phyloP scores from a whole-genome alignment of 2,113 vertebrate genomes.

The Anseranas semipalmata region DNA sequence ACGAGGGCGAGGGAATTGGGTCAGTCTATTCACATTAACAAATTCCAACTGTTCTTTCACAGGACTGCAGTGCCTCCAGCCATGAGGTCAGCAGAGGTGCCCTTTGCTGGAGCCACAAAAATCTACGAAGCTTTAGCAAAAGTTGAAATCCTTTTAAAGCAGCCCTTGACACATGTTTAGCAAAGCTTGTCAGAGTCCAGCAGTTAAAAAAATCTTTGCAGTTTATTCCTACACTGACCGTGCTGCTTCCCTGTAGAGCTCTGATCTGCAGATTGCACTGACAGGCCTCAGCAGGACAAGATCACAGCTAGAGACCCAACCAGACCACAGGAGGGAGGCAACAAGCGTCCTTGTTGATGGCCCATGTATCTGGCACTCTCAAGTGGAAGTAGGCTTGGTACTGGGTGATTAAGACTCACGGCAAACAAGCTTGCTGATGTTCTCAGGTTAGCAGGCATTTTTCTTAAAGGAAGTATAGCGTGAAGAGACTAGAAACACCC shows the following conservation, averaged over 20 bases:
- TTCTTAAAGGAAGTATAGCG: background rate
- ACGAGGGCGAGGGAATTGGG: conserved; percentile 24
- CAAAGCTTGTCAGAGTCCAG: background rate
- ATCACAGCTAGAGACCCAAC: background rate
- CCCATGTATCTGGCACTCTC: background rate
- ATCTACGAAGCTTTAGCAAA: background rate
- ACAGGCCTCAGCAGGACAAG: background rate
- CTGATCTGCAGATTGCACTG: background rate
- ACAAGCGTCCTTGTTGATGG: accelerated
- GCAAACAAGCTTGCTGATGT: accelerated
- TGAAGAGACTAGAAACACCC: background rate
- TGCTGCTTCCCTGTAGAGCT: background rate
- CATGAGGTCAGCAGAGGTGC: conserved; percentile 51
- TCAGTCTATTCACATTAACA: conserved; percentile 44
- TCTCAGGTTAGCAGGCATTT: background rate
- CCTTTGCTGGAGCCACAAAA: background rate
- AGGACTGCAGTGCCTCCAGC: conserved; percentile 24
- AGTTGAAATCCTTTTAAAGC: background rate
- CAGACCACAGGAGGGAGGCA: background rate
- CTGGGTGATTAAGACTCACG: background rate
- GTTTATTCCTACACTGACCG: background rate
- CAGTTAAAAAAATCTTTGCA: background rate
- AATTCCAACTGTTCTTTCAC: conserved; percentile 33
- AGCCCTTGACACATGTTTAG: background rate
- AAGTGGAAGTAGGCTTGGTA: too few relatives aligned